These are phyloP conservation scores for Ctenoplectra terminalis DNA, from an alignment of 1,140 invertebrate species.

Conservation along the genomic window DNA sequence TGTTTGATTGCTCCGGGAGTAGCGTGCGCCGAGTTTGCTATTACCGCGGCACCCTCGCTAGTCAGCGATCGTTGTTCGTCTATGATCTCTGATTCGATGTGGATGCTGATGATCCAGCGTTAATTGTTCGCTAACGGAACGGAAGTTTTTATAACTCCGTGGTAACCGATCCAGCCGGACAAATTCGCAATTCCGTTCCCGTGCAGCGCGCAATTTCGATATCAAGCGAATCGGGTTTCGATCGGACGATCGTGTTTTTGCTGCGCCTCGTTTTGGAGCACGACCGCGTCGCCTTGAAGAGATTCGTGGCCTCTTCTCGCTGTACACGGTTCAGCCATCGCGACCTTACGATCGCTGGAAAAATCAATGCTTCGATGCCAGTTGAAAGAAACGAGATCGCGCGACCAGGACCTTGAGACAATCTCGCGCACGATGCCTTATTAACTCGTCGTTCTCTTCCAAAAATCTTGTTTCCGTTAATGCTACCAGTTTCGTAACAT, in stretches of 20 bases:
- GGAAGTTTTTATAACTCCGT: neutral
- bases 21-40: slow-evolving; percentile 7
- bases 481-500: neutral
- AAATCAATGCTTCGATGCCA: slow-evolving; percentile 48
- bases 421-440: slow-evolving; percentile 67
- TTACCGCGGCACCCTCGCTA: neutral
- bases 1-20: slow-evolving; percentile 21
- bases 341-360: slow-evolving; percentile 60
- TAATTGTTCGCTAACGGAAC: neutral
- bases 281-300: slow-evolving; percentile 53
- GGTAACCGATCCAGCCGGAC: neutral
- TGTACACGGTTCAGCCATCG: slow-evolving; percentile 12
- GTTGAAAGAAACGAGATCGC: slow-evolving; percentile 47
- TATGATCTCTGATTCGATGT: neutral
- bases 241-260: slow-evolving; percentile 3
- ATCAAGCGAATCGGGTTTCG: neutral
- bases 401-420: slow-evolving; percentile 68
- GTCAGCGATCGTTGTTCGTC: neutral
- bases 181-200: neutral
- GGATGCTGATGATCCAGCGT: neutral
- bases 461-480: slow-evolving; percentile 35
- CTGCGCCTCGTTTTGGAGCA: slow-evolving; percentile 19
- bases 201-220: neutral
- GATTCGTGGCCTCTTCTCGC: slow-evolving; percentile 54
- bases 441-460: slow-evolving; percentile 66